Base-by-base conservation (phyloP, 2,113 vertebrate species). In the Meleagris gallopavo region DNA sequence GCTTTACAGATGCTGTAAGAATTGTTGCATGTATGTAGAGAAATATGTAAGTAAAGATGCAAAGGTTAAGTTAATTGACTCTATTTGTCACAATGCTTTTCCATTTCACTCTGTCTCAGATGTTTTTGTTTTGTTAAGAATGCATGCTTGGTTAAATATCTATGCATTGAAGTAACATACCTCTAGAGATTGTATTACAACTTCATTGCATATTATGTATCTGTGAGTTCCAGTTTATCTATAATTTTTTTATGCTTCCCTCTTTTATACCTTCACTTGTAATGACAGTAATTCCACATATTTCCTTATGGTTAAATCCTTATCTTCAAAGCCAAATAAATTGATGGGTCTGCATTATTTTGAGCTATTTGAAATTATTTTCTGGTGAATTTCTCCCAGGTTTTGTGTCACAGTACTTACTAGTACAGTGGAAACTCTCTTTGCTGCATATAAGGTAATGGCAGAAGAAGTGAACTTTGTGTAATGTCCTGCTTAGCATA, bases 51-150 rank as follows among this genome's bases (percentile, higher is more conserved):
- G 30, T 61, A 57, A 90, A 83, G 77, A 41, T 40, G 21, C 10
- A 58, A 3, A 55, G 6, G 29, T 77, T 88, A 30, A 55, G 43
- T 67, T 73, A 83, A 34, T 64, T 70, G 25, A 76, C 21, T 86
- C 5, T 18, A 66, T 30, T 48, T 16, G 19, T 54, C 10, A 54
- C 46, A 61, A 30, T 64, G 32, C 38, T 84, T 83, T 67, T 89
- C 7, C 21, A 71, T 83, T 87, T 78, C 15, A 10, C 8, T 83
- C 13, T 64, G 12, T 41, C 55, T 67, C 50, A 64, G 40, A 20
- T 11, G n/a, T 91, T 93, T 95, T 75, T 84, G 8, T 77, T 74
- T n/a, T 75, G 55, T 82, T 87, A 78, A 91, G 43, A 74, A 76
- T 78, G 38, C 9, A 2, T 86, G 92, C 34, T 65, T 78, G 30